phyloP scores from a whole-genome alignment of 2,797 vertebrate species.

The Phoebastria nigripes region DNA sequence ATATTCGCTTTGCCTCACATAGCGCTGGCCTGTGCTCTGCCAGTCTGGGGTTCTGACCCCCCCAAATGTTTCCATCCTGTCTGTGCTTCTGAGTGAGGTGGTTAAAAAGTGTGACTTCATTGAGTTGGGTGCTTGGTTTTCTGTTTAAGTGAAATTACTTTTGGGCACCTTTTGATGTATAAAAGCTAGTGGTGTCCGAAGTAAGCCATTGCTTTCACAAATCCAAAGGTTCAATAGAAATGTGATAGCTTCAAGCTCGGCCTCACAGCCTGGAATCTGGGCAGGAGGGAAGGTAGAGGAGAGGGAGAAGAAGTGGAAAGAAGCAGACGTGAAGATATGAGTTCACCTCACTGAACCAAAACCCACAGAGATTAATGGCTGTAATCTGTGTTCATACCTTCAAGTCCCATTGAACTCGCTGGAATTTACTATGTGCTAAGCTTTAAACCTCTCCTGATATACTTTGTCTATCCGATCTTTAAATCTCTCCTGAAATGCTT shows the following conservation, averaged over 20 bases:
- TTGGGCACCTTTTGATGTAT: not conserved
- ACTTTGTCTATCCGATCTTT: not conserved
- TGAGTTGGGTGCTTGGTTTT: not conserved
- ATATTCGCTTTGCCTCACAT: rapidly evolving
- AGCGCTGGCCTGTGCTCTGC: not conserved
- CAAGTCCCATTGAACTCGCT: not conserved
- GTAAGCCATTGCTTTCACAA: not conserved
- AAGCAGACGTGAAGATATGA: not conserved
- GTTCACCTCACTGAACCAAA: not conserved
- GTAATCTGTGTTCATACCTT: not conserved
- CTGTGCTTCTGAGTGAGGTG: not conserved
- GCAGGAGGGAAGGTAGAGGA: not conserved
- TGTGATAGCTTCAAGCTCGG: not conserved
- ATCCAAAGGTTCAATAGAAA: not conserved
- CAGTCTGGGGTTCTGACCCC: not conserved
- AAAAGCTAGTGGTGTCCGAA: not conserved
- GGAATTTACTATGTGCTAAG: not conserved
- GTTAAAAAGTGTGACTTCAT: not conserved
- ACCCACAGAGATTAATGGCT: not conserved
- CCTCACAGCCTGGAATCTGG: not conserved
- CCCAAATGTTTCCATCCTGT: not conserved
- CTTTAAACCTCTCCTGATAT: not conserved
- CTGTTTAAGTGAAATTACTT: not conserved
- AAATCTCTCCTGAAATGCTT: not conserved
- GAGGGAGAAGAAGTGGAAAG: not conserved